A percentile compares a stretch with the other conserved stretches of the same genome.
Evolutionary conservation across 2,113 vertebrate species (phyloP).

Genomic region (Forbesichthys agassizii): DNA sequence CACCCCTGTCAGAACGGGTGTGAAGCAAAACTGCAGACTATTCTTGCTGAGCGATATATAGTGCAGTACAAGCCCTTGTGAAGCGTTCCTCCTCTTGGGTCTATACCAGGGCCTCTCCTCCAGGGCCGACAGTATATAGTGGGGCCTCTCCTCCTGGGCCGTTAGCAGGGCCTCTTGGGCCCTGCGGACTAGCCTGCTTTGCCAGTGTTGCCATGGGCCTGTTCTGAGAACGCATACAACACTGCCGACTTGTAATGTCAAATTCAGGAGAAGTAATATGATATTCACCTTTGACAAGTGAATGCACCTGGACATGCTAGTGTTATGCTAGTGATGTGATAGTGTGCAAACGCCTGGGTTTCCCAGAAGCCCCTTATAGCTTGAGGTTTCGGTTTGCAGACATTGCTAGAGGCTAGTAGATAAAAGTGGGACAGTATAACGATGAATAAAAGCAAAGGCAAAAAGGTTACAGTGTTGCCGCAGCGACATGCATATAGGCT

Average conservation of each 20-base stretch:
- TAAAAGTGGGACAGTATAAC: no score
- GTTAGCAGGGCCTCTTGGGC: constrained; percentile 25
- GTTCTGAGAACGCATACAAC: constrained; percentile 20
- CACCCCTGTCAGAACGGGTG: no score
- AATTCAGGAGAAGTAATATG: constrained; percentile 44
- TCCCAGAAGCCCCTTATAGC: background rate
- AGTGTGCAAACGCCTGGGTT: constrained; percentile 22
- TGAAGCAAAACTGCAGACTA: no score
- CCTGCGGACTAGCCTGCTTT: constrained; percentile 23
- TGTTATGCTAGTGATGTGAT: constrained; percentile 5
- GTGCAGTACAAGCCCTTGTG: no score
- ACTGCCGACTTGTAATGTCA: constrained; percentile 34
- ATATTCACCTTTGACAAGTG: constrained; percentile 15
- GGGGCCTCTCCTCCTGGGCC: constrained; percentile 17
- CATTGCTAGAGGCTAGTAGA: no score
- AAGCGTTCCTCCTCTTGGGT: no score
- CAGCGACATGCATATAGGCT: no score
- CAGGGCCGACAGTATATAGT: background rate
- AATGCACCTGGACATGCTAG: constrained; percentile 1
- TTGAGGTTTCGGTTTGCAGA: background rate
- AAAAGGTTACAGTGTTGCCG: no score
- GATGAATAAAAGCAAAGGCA: no score
- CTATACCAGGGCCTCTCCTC: background rate
- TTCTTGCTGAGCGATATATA: no score
- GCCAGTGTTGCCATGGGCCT: constrained; percentile 45